Base-by-base conservation (phyloP, 1,140 invertebrate species). In the Rhizoglyphus robini region DNA sequence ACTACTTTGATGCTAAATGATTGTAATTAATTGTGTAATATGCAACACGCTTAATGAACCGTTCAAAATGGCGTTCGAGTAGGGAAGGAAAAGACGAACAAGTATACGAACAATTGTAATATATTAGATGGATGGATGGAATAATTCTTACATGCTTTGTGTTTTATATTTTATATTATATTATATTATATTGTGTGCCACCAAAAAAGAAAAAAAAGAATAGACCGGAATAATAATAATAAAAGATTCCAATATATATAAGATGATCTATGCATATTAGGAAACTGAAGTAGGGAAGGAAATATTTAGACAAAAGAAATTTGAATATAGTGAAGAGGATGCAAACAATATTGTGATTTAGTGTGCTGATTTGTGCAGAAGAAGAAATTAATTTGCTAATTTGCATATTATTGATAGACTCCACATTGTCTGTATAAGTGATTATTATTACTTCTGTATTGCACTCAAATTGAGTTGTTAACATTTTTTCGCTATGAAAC, bases 11-110 rank as follows among this genome's bases (percentile, higher is more conserved):
- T 25, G 51, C 51, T 54, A 54, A 54, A 54, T 54, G 51, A 20
- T 54, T 20, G 51, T 54, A 54, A 54, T 54, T 54, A 54, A 54
- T 54, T 20, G 51, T 32, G 51, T 54, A 54, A 54, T 54, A 54
- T 54, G 23, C 20, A 20, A 20, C 8, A 15, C 23, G 51, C 20
- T 54, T 54, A 54, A 54, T 54, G 51, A 54, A 54, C 8, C 51
- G 51, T 8, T 54, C 41, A 15, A 46, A 46, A 46, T 46, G 41
- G 41, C 15, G 41, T 23, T 15, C 15, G 41, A 15, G 15, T n/a
- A n/a, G n/a, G n/a, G n/a, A n/a, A n/a, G n/a, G n/a, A n/a, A n/a
- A n/a, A n/a, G n/a, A n/a, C n/a, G n/a, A n/a, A n/a, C n/a, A n/a
- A n/a, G n/a, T n/a, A n/a, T n/a, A n/a, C n/a, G n/a, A n/a, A n/a